Evolutionary conservation across 2,113 vertebrate genomes (phyloP).

Genomic region (Pygoscelis antarcticus): DNA sequence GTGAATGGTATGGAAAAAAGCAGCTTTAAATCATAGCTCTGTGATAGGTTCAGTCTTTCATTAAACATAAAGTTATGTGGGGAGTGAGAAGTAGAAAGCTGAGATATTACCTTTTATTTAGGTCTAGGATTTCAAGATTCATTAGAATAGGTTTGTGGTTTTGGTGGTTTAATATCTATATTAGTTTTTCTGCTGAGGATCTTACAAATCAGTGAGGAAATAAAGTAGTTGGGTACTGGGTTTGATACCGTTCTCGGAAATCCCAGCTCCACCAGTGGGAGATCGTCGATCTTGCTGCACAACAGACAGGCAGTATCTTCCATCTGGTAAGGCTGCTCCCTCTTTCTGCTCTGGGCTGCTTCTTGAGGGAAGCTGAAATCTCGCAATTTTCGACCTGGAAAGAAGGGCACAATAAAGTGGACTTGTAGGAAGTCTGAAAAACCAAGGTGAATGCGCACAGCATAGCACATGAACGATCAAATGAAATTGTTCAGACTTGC

Average conservation of each 20-base stretch:
- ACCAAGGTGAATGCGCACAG: fast-evolving
- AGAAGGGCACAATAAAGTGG: neutral
- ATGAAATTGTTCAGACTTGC: neutral
- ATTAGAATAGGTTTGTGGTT: neutral
- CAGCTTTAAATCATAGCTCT: neutral
- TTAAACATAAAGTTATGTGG: neutral
- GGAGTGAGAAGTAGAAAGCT: neutral
- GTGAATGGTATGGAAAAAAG: neutral
- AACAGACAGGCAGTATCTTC: constrained; percentile 41
- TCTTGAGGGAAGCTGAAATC: constrained; percentile 5
- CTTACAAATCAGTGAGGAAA: neutral
- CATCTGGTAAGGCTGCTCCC: neutral
- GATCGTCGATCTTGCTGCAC: constrained; percentile 65
- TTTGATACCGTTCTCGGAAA: constrained; percentile 74
- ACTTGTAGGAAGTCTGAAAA: neutral
- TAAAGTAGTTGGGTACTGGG: neutral
- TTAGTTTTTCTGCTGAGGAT: neutral
- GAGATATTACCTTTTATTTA: neutral
- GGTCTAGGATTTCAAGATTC: neutral
- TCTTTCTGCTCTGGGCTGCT: constrained; percentile 18
- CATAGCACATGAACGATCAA: neutral
- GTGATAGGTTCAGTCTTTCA: neutral
- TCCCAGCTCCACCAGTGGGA: constrained; percentile 72
- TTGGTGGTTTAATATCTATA: neutral
- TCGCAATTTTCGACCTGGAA: constrained; percentile 74